These are phyloP conservation scores for Drosophila eohydei DNA, from an alignment of 2,888 invertebrate genomes.

Conservation along the genomic window DNA sequence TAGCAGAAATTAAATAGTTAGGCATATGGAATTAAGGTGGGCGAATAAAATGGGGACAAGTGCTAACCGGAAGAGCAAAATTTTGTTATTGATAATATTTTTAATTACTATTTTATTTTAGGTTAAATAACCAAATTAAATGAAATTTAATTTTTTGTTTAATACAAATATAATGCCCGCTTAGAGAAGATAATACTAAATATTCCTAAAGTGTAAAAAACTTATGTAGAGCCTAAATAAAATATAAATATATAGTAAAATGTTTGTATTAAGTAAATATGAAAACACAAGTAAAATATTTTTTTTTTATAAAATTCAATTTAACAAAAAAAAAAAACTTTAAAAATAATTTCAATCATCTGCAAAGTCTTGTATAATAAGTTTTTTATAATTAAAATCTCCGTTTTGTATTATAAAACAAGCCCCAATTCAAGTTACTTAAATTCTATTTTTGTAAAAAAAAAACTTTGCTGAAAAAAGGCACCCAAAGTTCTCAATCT, in stretches of 20 bases:
- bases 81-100: too few relatives aligned
- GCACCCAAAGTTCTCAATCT: not conserved
- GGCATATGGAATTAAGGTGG: not conserved
- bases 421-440: not conserved
- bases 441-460: not conserved
- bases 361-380: too few relatives aligned
- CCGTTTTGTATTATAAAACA: not conserved
- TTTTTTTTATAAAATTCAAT: too few relatives aligned
- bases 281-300: not conserved
- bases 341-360: not conserved
- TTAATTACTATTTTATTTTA: too few relatives aligned
- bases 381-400: not conserved
- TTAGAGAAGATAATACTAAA: too few relatives aligned
- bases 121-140: too few relatives aligned
- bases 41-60: not conserved
- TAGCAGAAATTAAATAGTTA: not conserved
- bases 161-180: too few relatives aligned
- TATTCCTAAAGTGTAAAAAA: too few relatives aligned
- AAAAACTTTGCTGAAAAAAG: not conserved
- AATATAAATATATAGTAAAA: not conserved
- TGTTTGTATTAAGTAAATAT: not conserved
- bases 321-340: not conserved
- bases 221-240: too few relatives aligned
- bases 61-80: not conserved
- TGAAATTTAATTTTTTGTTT: too few relatives aligned